phyloP scores from a whole-genome alignment of 2,113 vertebrate species.

The Ornithorhynchus anatinus region DNA sequence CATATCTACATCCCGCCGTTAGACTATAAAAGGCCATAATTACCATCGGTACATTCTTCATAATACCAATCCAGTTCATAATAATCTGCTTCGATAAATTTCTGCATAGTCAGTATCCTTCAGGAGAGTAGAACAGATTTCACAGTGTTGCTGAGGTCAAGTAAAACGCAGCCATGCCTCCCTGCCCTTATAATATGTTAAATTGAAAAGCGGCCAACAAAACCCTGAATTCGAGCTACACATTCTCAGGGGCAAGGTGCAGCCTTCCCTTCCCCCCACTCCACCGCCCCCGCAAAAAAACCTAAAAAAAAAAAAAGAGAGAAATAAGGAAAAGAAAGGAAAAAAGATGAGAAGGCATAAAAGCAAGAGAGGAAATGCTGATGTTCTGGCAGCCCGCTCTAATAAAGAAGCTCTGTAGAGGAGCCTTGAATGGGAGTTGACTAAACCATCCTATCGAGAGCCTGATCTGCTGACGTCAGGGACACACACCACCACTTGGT shows the following conservation, averaged over 20 bases:
- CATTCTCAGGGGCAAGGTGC: conserved; percentile 60
- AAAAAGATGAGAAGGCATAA: neutral
- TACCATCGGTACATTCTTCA: conserved; percentile 97
- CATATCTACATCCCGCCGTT: neutral
- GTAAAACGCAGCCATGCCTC: conserved; percentile 73
- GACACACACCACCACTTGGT: conserved; percentile 72
- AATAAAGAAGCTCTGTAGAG: conserved; percentile 60
- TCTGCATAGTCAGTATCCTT: conserved; percentile 92
- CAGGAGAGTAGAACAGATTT: conserved; percentile 53
- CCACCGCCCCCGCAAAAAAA: too few relatives aligned
- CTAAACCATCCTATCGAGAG: conserved; percentile 75
- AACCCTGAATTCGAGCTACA: conserved; percentile 27
- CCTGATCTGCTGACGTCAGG: conserved; percentile 60
- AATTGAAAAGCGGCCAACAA: conserved; percentile 3
- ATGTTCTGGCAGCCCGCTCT: conserved; percentile 54
- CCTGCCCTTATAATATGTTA: conserved; percentile 53
- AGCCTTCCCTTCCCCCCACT: too few relatives aligned
- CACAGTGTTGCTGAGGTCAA: conserved; percentile 70
- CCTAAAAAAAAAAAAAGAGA: neutral
- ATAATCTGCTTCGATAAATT: conserved; percentile 96
- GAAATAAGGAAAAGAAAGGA: neutral
- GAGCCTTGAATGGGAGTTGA: conserved; percentile 70
- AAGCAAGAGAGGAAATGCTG: conserved; percentile 47
- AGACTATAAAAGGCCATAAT: conserved; percentile 56
- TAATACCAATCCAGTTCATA: conserved; percentile 99